Conservation (phyloP, 1,140 invertebrate genomes). For the Diorhabda carinulata region DNA sequence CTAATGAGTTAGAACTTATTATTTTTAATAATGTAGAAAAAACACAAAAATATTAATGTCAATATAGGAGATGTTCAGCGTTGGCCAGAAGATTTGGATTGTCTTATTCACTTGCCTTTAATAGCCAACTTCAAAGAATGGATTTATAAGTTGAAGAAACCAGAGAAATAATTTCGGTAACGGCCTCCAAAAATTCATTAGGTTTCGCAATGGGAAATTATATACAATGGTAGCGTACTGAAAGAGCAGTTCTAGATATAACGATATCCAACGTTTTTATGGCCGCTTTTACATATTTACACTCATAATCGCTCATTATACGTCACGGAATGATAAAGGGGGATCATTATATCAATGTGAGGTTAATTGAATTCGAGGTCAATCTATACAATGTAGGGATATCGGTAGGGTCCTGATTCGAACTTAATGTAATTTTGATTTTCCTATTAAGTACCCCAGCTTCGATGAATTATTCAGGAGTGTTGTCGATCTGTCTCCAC, state of each 20-base stretch:
- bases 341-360: slow-evolving; percentile 60
- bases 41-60: too few relatives aligned
- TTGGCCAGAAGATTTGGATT: too few relatives aligned
- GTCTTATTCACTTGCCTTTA: slow-evolving; percentile 54
- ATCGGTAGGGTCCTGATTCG: slow-evolving; percentile 60
- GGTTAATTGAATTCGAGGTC: slow-evolving; percentile 26
- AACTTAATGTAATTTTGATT: slow-evolving; percentile 78
- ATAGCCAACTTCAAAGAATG: slow-evolving; percentile 84
- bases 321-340: slow-evolving; percentile 45
- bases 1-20: too few relatives aligned
- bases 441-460: slow-evolving; percentile 71
- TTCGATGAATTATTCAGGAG: slow-evolving; percentile 63
- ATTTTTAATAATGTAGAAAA: too few relatives aligned
- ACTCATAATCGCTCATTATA: slow-evolving; percentile 76
- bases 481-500: slow-evolving; percentile 61
- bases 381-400: slow-evolving; percentile 51
- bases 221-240: slow-evolving; percentile 79
- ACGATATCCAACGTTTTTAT: slow-evolving; percentile 67
- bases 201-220: slow-evolving; percentile 71
- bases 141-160: slow-evolving; percentile 70
- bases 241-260: slow-evolving; percentile 71
- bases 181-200: slow-evolving; percentile 68
- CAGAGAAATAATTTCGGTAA: slow-evolving; percentile 72
- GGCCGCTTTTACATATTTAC: slow-evolving; percentile 63
- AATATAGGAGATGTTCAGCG: too few relatives aligned